Conservation (phyloP, 2,113 vertebrate genomes). For the Trichomycterus rosablanca region DNA sequence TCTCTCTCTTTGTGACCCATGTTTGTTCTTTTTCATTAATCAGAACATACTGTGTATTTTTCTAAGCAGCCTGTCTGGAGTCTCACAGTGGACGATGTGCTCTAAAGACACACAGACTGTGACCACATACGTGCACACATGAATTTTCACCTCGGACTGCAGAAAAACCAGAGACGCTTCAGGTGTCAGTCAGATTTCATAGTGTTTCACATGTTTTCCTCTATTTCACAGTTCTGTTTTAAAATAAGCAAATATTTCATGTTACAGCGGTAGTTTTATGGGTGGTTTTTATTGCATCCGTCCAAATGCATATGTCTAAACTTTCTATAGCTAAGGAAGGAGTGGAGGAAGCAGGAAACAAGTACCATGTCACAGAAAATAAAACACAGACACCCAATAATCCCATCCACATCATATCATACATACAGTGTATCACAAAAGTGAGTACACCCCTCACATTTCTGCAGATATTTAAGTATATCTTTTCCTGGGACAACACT, state of each 20-base stretch:
- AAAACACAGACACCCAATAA: background rate
- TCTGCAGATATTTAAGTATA: too few relatives aligned
- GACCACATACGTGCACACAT: slow-evolving; percentile 13
- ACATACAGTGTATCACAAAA: too few relatives aligned
- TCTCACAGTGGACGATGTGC: slow-evolving; percentile 45
- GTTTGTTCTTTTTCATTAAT: slow-evolving; percentile 3
- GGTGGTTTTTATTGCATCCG: background rate
- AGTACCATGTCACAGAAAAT: background rate
- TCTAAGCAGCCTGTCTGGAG: slow-evolving; percentile 58
- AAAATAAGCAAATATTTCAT: slow-evolving; percentile 8
- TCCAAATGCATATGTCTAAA: background rate
- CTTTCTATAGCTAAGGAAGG: background rate
- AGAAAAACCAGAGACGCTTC: background rate
- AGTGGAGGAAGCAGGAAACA: background rate
- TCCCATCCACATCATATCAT: too few relatives aligned
- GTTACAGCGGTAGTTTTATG: background rate
- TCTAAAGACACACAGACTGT: slow-evolving; percentile 17
- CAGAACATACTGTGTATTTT: slow-evolving; percentile 66
- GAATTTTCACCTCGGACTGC: slow-evolving; percentile 8
- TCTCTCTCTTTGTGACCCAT: slow-evolving; percentile 19
- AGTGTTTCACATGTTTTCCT: slow-evolving; percentile 21
- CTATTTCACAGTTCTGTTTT: slow-evolving; percentile 12
- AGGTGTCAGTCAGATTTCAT: slow-evolving; percentile 10
- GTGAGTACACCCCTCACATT: too few relatives aligned
- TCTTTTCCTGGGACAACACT: too few relatives aligned